A percentile compares a stretch with the other conserved stretches of the same genome.
These are phyloP conservation scores for Hyposmocoma kahamanoa DNA, from an alignment of 1,140 invertebrate genomes.

Conservation along the genomic window DNA sequence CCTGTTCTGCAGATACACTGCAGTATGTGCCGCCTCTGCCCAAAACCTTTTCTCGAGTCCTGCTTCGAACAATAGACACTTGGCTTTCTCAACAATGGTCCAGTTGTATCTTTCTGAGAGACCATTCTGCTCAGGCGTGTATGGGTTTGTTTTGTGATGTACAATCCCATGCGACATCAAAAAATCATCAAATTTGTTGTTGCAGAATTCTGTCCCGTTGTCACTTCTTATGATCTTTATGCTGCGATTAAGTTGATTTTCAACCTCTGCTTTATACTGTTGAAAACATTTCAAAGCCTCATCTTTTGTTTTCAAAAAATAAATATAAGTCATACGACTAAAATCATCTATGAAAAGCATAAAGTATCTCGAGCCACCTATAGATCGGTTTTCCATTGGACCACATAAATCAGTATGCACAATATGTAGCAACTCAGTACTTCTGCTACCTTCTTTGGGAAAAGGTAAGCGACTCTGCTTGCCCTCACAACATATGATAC, in stretches of 20 bases:
- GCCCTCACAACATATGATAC: slow-evolving; percentile 27
- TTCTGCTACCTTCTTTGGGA: slow-evolving; percentile 11
- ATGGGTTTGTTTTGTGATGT: slow-evolving; percentile 37
- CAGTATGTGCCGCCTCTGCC: slow-evolving; percentile 19
- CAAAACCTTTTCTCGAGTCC: slow-evolving; percentile 39
- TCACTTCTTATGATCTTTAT: slow-evolving; percentile 45
- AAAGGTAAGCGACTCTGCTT: slow-evolving; percentile 25
- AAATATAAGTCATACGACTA: slow-evolving; percentile 2
- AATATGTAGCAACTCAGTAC: slow-evolving; percentile 17
- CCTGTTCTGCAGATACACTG: slow-evolving; percentile 33
- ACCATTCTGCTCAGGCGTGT: slow-evolving; percentile 64
- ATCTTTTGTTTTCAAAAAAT: slow-evolving; percentile 6
- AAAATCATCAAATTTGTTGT: slow-evolving; percentile 23
- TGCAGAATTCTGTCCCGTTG: slow-evolving; percentile 48
- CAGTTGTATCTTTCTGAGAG: slow-evolving; percentile 5
- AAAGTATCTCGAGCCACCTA: not conserved
- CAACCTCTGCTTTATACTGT: slow-evolving; percentile 1
- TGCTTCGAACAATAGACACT: slow-evolving; percentile 25
- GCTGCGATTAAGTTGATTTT: slow-evolving; percentile 5
- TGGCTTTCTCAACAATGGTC: slow-evolving; percentile 40
- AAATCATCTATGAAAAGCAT: slow-evolving; percentile 2
- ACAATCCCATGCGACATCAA: slow-evolving; percentile 22
- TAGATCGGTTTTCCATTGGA: slow-evolving; percentile 1
- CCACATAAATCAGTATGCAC: slow-evolving; percentile 17
- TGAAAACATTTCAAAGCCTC: not conserved